These are phyloP conservation scores for Tetramorium simillimum DNA, from an alignment of 1,140 invertebrate genomes.

Conservation along the genomic window DNA sequence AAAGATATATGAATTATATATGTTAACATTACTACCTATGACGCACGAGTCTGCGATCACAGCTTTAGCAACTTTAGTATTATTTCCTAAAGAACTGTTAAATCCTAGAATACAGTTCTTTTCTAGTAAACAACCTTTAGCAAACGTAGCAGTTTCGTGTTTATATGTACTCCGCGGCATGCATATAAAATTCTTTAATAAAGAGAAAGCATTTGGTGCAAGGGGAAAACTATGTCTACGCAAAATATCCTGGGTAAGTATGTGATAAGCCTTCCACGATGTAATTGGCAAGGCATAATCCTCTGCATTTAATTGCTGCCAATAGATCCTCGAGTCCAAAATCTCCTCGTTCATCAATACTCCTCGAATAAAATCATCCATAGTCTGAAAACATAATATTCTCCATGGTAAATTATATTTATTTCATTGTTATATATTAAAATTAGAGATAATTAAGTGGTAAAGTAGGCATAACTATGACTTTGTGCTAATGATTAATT, in stretches of 20 bases:
- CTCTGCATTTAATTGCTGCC: slow-evolving; percentile 89
- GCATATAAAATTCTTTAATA: slow-evolving; percentile 85
- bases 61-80: slow-evolving; percentile 88
- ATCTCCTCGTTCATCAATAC: slow-evolving; percentile 97
- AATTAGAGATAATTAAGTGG: no score
- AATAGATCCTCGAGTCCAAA: slow-evolving; percentile 94
- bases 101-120: slow-evolving; percentile 80
- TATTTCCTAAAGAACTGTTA: slow-evolving; percentile 86
- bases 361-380: slow-evolving; percentile 95
- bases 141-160: slow-evolving; percentile 90
- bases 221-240: slow-evolving; percentile 92
- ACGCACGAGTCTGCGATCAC: slow-evolving; percentile 93
- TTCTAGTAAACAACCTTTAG: slow-evolving; percentile 86
- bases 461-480: no score
- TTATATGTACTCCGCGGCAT: slow-evolving; percentile 89
- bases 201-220: slow-evolving; percentile 88
- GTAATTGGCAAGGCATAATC: slow-evolving; percentile 93
- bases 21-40: slow-evolving; percentile 92
- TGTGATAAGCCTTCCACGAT: slow-evolving; percentile 94
- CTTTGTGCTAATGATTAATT: no score
- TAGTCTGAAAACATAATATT: slow-evolving; percentile 87
- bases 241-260: slow-evolving; percentile 91
- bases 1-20: slow-evolving; percentile 92
- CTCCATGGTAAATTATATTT: neutral
- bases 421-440: neutral